phyloP scores from a whole-genome alignment of 2,888 invertebrate genomes.

The Ectropis crepuscularia region DNA sequence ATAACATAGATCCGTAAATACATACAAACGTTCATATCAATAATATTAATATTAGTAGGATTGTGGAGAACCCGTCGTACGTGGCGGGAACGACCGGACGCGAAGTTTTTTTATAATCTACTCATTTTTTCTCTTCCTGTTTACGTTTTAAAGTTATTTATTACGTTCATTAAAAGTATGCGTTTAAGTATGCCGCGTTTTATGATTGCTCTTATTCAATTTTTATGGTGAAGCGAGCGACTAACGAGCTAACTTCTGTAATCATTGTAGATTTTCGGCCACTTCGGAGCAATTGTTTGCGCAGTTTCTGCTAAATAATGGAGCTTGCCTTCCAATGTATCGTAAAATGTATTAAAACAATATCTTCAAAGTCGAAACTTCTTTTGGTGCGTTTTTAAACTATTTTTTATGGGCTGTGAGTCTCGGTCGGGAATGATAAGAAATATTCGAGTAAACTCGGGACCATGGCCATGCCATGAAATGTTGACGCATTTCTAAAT shows the following conservation, averaged over 20 bases:
- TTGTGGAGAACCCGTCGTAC: slow-evolving; percentile 15
- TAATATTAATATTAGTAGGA: slow-evolving; percentile 4
- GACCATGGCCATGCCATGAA: too few species aligned
- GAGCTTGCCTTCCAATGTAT: not conserved
- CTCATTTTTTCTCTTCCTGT: slow-evolving; percentile 42
- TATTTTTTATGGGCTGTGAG: too few species aligned
- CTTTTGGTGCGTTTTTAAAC: too few species aligned
- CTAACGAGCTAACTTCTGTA: slow-evolving; percentile 35
- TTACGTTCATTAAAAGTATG: slow-evolving; percentile 40
- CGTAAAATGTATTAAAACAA: not conserved
- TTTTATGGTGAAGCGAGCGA: slow-evolving; percentile 32
- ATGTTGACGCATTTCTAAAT: too few species aligned
- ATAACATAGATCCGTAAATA: not conserved
- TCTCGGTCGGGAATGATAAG: too few species aligned
- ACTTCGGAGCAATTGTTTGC: slow-evolving; percentile 19
- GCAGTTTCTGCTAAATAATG: slow-evolving; percentile 1
- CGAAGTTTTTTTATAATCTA: slow-evolving; percentile 35
- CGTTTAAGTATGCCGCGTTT: slow-evolving; percentile 36
- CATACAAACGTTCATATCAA: too few species aligned
- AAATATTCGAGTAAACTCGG: too few species aligned
- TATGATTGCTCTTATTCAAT: slow-evolving; percentile 35
- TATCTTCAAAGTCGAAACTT: too few species aligned
- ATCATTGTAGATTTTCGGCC: slow-evolving; percentile 12
- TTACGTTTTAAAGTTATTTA: slow-evolving; percentile 45
- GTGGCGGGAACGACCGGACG: slow-evolving; percentile 30